Evolutionary conservation across 1,140 invertebrate species (phyloP), one percentile per base, ranked within the genome.

Genomic region (Eumeta japonica): DNA sequence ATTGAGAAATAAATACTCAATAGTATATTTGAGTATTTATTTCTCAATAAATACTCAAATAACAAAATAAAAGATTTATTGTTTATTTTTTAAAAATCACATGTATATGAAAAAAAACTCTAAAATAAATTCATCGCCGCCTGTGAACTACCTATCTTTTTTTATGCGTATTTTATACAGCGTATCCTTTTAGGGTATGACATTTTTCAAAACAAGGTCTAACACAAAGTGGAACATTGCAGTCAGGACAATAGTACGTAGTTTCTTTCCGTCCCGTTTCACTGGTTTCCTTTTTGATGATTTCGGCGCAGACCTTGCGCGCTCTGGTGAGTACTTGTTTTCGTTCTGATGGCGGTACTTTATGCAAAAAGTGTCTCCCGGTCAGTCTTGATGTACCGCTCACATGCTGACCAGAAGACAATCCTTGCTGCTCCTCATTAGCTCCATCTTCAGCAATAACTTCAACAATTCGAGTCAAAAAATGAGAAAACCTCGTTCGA

Each of bases 21-120:
- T n/a, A n/a, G n/a, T n/a, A n/a, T n/a, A n/a, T n/a, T n/a, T n/a
- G n/a, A n/a, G n/a, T n/a, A n/a, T n/a, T n/a, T n/a, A n/a, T n/a
- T n/a, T n/a, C n/a, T n/a, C n/a, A n/a, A n/a, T n/a, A n/a, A n/a
- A n/a, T n/a, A n/a, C n/a, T n/a, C n/a, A n/a, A n/a, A n/a, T n/a
- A n/a, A n/a, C n/a, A n/a, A n/a, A n/a, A n/a, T n/a, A n/a, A n/a
- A n/a, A n/a, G n/a, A n/a, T n/a, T n/a, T n/a, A n/a, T n/a, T n/a
- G n/a, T n/a, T n/a, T n/a, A n/a, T n/a, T n/a, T n/a, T n/a, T n/a
- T n/a, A n/a, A n/a, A n/a, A n/a, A n/a, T n/a, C n/a, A n/a, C n/a
- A n/a, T n/a, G n/a, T n/a, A n/a, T n/a, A n/a, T n/a, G n/a, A 37
- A 37, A 37, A 37, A 37, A 37, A 29, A 37, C 13, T 37, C 24